Base-by-base conservation (phyloP, 2,797 vertebrate genomes). In the Ambastaia sidthimunki region DNA sequence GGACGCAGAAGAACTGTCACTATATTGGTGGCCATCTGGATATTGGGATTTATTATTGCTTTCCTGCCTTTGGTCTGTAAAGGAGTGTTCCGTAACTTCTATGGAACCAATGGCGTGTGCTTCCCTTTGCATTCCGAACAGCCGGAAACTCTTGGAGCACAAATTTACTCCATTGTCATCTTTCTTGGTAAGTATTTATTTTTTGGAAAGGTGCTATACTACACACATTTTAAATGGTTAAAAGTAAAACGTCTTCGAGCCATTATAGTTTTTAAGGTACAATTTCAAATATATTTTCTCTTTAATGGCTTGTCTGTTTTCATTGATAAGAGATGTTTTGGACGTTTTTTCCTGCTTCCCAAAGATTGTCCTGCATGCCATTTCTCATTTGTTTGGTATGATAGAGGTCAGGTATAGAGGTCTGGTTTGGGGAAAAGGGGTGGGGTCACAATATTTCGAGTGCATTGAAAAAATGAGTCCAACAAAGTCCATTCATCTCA, bases 51-150 rank as follows among this genome's bases (percentile, higher is more conserved):
- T 85, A 76, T 94, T 47, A 91, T 99, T 65, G 97, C 97, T 80
- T 96, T 99, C 85, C 87, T 96, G 83, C 97, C 98, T 0, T 87
- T 99, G 76, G 94, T 88, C 88, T 96, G 93, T 86, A 96, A 96
- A 89, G 93, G 94, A 16, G 91, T 96, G 68, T 99, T 99, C 89
- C 93, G 92, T 77, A 99, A 99, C 89, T 99, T 98, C 89, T 99
- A 99, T 28, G 97, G 98, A 52, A 97, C 95, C 82, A 99, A 98
- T 11, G 97, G 97, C 0, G 97, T 99, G 60, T 99, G 98, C 84
- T 99, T 99, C 80, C 98, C 97, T 23, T 92, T 99, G 87, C 97
- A 98, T 78, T 98, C 97, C 1, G 97, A 99, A 86, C 96, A 98
- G 81, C 92, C 94, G 2, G 97, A 97, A 92, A 98, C 94, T 1